Percentiles rank a stretch among this genome's conserved stretches.
Evolutionary conservation across 64 coral and sea anemone species (phyloP).

Genomic region (Pocillopora verrucosa): DNA sequence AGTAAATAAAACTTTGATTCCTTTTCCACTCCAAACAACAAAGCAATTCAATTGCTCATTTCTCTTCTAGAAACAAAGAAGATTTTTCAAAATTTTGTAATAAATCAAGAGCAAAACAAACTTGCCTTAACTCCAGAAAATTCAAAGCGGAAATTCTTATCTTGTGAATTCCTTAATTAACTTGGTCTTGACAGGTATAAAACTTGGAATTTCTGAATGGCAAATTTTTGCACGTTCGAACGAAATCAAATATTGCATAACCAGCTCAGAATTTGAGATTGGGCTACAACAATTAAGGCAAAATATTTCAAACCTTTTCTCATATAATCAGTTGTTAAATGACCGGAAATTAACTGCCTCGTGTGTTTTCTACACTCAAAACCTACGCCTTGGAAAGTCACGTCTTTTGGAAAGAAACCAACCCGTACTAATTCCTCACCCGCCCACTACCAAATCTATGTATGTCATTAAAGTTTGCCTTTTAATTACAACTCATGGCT

Average conservation of each 20-base stretch:
- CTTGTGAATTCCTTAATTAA: not conserved
- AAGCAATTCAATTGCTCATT: too few species aligned
- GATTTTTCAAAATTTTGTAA: too few species aligned
- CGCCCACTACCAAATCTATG: not conserved
- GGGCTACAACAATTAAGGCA: not conserved
- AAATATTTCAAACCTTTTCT: conserved; percentile 9
- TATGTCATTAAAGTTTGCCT: not conserved
- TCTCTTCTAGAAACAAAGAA: too few species aligned
- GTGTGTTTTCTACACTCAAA: not conserved
- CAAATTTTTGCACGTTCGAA: conserved; percentile 20
- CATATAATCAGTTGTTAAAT: not conserved
- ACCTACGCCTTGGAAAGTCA: not conserved
- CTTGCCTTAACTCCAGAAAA: not conserved
- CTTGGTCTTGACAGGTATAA: not conserved
- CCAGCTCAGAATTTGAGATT: not conserved
- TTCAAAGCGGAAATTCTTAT: not conserved
- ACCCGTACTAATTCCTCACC: not conserved
- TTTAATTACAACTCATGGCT: too few species aligned
- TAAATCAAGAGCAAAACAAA: not conserved
- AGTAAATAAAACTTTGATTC: too few species aligned
- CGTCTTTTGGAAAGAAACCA: not conserved
- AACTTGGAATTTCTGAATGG: not conserved
- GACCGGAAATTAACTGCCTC: not conserved
- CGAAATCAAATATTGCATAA: conserved; percentile 14
- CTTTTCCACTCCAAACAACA: too few species aligned